Conservation (phyloP, 2,797 vertebrate species). For the Vipera ursinii region DNA sequence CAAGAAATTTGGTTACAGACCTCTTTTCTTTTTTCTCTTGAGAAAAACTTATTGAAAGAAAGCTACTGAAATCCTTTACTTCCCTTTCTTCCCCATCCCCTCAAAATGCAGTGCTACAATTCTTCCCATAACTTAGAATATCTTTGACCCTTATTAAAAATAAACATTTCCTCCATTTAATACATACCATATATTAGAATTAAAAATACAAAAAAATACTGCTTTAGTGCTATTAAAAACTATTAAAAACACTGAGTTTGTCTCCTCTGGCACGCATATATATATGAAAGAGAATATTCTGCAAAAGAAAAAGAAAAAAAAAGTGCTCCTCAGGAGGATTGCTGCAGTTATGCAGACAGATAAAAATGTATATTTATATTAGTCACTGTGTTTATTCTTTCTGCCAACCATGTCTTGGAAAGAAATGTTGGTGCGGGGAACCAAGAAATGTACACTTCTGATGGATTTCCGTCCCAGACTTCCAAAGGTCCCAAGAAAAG, state of each 20-base stretch:
- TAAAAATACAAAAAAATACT: constrained; percentile 32
- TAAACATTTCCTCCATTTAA: not conserved
- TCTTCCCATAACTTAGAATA: constrained; percentile 31
- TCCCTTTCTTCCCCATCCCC: not conserved
- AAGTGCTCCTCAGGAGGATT: constrained; percentile 48
- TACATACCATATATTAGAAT: not conserved
- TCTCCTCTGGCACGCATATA: not conserved
- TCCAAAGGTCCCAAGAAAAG: constrained; percentile 61
- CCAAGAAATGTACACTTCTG: constrained; percentile 32
- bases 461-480: constrained; percentile 52
- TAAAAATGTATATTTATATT: constrained; percentile 11
- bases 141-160: constrained; percentile 37
- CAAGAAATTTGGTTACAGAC: constrained; percentile 46
- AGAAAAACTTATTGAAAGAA: constrained; percentile 60
- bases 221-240: not conserved
- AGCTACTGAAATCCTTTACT: constrained; percentile 52
- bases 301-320: constrained; percentile 40
- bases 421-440: not conserved
- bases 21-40: constrained; percentile 54
- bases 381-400: constrained; percentile 39
- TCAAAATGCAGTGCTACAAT: not conserved
- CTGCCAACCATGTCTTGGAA: constrained; percentile 50
- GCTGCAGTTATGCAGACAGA: constrained; percentile 24
- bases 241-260: not conserved
- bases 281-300: constrained; percentile 40